A percentile compares a stretch with the other conserved stretches of the same genome.
These are phyloP conservation scores for Unio delphinus DNA, from an alignment of 2,888 invertebrate genomes.

Conservation along the genomic window DNA sequence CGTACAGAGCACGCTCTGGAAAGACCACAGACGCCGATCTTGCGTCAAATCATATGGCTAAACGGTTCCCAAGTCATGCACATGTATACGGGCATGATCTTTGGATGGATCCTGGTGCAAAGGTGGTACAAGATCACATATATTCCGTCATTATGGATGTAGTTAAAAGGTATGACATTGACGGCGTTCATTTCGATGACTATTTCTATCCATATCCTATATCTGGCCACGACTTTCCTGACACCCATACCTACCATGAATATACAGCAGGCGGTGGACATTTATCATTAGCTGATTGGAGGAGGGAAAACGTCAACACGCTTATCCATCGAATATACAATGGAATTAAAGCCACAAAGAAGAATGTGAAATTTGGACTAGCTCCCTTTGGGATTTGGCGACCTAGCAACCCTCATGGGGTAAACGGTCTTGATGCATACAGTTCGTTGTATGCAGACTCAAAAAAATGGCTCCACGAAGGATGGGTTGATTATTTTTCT, in stretches of 20 bases:
- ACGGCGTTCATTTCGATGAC: slow-evolving; percentile 67
- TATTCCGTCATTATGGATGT: slow-evolving; percentile 58
- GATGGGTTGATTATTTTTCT: slow-evolving; percentile 63
- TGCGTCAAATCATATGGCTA: slow-evolving; percentile 61
- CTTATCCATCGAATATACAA: slow-evolving; percentile 48
- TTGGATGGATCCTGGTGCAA: slow-evolving; percentile 66
- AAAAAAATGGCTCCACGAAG: slow-evolving; percentile 59
- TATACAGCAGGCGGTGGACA: slow-evolving; percentile 53
- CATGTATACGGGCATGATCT: slow-evolving; percentile 57
- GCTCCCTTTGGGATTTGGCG: slow-evolving; percentile 68
- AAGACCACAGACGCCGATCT: slow-evolving; percentile 48
- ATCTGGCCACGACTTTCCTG: slow-evolving; percentile 58
- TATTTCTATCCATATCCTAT: slow-evolving; percentile 59
- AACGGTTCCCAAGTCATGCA: slow-evolving; percentile 51
- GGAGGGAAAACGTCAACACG: slow-evolving; percentile 60
- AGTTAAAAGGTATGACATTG: slow-evolving; percentile 59
- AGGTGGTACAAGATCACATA: slow-evolving; percentile 50
- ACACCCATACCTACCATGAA: slow-evolving; percentile 50
- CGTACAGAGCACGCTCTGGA: slow-evolving; percentile 59
- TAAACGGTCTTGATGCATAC: slow-evolving; percentile 55
- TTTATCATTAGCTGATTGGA: slow-evolving; percentile 58
- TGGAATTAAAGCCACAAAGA: slow-evolving; percentile 42
- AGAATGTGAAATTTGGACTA: slow-evolving; percentile 58
- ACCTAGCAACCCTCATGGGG: slow-evolving; percentile 55
- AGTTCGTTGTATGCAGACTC: slow-evolving; percentile 60